Base-by-base conservation (phyloP, 2,113 vertebrate species). In the Tringa solitaria region DNA sequence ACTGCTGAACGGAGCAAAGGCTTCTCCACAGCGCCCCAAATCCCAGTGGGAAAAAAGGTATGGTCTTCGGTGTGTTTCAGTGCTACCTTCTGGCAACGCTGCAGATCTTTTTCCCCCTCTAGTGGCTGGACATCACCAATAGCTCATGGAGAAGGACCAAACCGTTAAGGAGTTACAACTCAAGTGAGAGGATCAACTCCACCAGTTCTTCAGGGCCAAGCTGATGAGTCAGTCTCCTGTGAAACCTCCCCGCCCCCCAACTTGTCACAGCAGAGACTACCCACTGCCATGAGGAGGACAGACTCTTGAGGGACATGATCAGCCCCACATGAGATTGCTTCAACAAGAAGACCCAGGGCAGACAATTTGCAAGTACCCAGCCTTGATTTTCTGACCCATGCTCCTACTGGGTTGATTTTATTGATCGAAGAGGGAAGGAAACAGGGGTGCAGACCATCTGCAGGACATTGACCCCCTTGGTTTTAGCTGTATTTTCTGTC, bases 81-180 rank as follows among this genome's bases (percentile, higher is more conserved):
- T 3, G 37, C 20, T 33, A 56, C 51, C 87, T 84, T 56, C 74
- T 80, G 61, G 81, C 84, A 89, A 8, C 80, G n/a, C n/a, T 19
- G 30, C 56, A 30, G 92, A 84, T 24, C 92, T 79, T 89, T 20
- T 53, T 50, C 95, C 76, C 94, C 95, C 95, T 95, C 95, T 96
- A 95, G 96, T 93, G 96, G 94, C 76, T 84, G 80, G 22, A 93
- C 10, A 8, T 37, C 82, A 67, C 48, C 19, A 4, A 24, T 1
- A 67, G 83, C 51, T 87, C 57, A 39, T 0, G 13, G 84, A 48
- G 39, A 28, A 57, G 45, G 48, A 87, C 14, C 17, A 35, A 43
- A 45, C 14, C 2, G 22, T 63, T 0, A 2, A 85, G 24, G 43
- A 87, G 33, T 22, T 79, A 6, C 35, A 75, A 43, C 10, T 30